Conservation (phyloP, 2,888 invertebrate genomes). For the Drosophila falleni region DNA sequence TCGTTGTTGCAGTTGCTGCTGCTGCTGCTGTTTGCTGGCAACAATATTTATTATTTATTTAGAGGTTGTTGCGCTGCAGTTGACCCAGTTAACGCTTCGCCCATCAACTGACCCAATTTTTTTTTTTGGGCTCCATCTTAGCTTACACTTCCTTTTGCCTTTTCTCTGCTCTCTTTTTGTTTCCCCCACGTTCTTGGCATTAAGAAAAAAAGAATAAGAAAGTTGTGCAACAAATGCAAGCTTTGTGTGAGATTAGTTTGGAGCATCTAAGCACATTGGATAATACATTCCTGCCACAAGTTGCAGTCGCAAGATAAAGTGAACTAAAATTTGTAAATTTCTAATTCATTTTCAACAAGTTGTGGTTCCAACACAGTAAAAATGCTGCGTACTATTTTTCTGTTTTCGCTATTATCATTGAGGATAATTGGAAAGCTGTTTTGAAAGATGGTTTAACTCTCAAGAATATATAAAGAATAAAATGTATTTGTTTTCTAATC, state of each 20-base stretch:
- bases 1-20: slow-evolving; percentile 12
- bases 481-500: too few species aligned
- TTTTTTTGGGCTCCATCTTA: slow-evolving; percentile 19
- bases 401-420: too few species aligned
- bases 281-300: slow-evolving; percentile 14
- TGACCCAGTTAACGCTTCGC: slow-evolving; percentile 68
- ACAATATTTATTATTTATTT: slow-evolving; percentile 74
- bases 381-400: background rate
- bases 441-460: too few species aligned
- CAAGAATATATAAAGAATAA: too few species aligned
- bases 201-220: slow-evolving; percentile 1
- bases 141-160: background rate
- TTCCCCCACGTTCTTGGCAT: background rate
- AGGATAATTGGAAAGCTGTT: too few species aligned
- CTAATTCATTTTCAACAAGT: slow-evolving; percentile 3
- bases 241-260: slow-evolving; percentile 31
- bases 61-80: slow-evolving; percentile 52
- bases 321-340: slow-evolving; percentile 2
- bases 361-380: background rate
- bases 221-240: slow-evolving; percentile 29
- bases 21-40: slow-evolving; percentile 47
- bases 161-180: too few species aligned
- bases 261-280: slow-evolving; percentile 6
- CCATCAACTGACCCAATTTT: slow-evolving; percentile 59
- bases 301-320: background rate